phyloP scores from a whole-genome alignment of 2,888 invertebrate genomes.

The Coecobrya sp. region DNA sequence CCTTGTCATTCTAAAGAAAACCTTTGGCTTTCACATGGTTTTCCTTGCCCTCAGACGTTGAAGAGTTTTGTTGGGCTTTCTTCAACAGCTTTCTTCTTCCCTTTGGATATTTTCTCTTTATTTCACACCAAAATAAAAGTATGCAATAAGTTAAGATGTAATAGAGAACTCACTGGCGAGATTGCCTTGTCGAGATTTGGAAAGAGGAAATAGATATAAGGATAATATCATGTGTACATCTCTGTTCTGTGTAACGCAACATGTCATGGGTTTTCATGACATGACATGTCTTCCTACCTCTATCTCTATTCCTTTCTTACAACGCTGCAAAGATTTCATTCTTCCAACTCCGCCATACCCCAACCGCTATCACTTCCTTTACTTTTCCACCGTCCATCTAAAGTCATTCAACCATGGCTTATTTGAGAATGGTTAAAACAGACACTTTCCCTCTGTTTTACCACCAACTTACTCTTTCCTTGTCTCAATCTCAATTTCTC shows the following conservation, averaged over 20 bases:
- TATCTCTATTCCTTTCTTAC: not conserved
- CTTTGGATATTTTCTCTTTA: constrained; percentile 67
- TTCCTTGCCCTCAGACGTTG: constrained; percentile 57
- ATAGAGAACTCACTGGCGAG: constrained; percentile 37
- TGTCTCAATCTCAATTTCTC: constrained; percentile 60
- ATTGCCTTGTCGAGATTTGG: constrained; percentile 12
- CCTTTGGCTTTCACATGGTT: constrained; percentile 66
- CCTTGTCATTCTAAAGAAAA: constrained; percentile 65
- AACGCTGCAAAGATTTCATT: constrained; percentile 12
- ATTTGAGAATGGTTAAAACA: constrained; percentile 71
- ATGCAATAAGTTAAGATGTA: constrained; percentile 52
- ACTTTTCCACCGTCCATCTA: constrained; percentile 43
- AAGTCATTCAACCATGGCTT: constrained; percentile 64
- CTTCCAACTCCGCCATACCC: constrained; percentile 9
- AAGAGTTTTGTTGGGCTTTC: constrained; percentile 54
- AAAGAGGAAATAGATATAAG: not conserved
- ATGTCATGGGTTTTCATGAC: constrained; percentile 69
- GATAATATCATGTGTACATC: not conserved
- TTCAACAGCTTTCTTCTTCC: constrained; percentile 60
- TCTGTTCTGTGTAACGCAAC: constrained; percentile 32
- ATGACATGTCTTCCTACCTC: constrained; percentile 8
- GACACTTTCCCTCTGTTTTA: constrained; percentile 68
- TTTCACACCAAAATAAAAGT: constrained; percentile 43
- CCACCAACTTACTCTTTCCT: constrained; percentile 46
- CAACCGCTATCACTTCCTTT: constrained; percentile 32